Evolutionary conservation across 2,113 vertebrate species (phyloP), one percentile per base, ranked within the genome.

Genomic region (Oophaga pumilio): DNA sequence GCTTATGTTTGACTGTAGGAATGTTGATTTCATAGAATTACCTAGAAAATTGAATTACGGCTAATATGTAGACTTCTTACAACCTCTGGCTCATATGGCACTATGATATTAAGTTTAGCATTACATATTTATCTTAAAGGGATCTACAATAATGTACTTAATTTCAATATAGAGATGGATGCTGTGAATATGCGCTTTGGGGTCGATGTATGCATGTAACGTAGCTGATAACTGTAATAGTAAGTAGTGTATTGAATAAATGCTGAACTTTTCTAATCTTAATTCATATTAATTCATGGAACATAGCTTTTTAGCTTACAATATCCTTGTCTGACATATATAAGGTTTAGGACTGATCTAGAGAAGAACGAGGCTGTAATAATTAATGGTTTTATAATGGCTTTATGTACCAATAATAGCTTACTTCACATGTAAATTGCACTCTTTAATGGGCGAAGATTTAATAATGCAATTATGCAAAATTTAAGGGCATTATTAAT

Each of bases 41-140:
- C 53, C 66, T 49, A 81, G 49, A 49, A 87, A 81, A 81, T 87
- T 73, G 56, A 81, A 80, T 86, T 86, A 80, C 49, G 69, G 50
- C 49, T n/a, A 66, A 24, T 59, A 69, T 57, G 52, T 33, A 77
- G 62, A 43, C 43, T 68, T 24, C 76, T 71, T 43, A 69, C 14
- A 86, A 86, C n/a, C 50, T 49, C 14, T 15, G 57, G 12, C 76
- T 57, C 64, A 80, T 71, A 69, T 66, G n/a, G 26, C 52, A 69
- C 57, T 86, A 59, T 71, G 85, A 69, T 76, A 85, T 64, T 73
- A 76, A 77, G 53, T 68, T 80, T 80, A 86, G 20, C 62, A 43
- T 56, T 56, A 50, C 52, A 43, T 69, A 53, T 12, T 66, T 86
- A 24, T 66, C 59, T 80, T 86, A 24, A 77, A 53, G 60, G 26